Conservation (phyloP, 2,888 invertebrate genomes). For the Eupithecia abbreviata region DNA sequence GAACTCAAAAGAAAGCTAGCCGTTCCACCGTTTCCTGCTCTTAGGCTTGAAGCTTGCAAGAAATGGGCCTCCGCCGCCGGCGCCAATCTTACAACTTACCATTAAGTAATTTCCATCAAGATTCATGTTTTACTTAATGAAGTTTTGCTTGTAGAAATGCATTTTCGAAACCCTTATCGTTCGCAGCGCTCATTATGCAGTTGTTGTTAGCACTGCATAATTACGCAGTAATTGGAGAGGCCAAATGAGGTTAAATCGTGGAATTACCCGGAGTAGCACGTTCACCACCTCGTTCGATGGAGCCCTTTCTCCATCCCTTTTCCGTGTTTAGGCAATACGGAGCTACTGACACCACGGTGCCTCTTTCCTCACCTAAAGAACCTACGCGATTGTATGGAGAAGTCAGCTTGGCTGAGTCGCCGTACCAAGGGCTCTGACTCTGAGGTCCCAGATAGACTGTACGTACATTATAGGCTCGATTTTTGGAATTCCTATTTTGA, state of each 20-base stretch:
- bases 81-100: conserved; percentile 69
- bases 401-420: background rate
- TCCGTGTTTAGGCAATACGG: background rate
- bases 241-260: conserved; percentile 26
- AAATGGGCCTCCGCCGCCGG: conserved; percentile 50
- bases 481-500: background rate
- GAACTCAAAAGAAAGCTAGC: conserved; percentile 12
- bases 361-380: background rate
- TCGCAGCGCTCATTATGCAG: conserved; percentile 32
- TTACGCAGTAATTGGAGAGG: conserved; percentile 29
- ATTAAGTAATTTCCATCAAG: conserved; percentile 73
- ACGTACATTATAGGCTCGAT: background rate
- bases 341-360: background rate
- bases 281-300: background rate
- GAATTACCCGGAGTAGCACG: conserved; percentile 16
- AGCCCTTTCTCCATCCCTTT: background rate
- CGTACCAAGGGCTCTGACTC: background rate
- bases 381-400: background rate
- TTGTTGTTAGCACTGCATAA: conserved; percentile 33
- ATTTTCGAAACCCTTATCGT: conserved; percentile 47
- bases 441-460: background rate
- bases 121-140: conserved; percentile 67
- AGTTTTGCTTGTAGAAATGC: conserved; percentile 50
- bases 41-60: conserved; percentile 45
- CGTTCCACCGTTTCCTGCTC: conserved; percentile 22